Conservation (phyloP, 2,113 vertebrate genomes). For the Toxotes jaculatrix region DNA sequence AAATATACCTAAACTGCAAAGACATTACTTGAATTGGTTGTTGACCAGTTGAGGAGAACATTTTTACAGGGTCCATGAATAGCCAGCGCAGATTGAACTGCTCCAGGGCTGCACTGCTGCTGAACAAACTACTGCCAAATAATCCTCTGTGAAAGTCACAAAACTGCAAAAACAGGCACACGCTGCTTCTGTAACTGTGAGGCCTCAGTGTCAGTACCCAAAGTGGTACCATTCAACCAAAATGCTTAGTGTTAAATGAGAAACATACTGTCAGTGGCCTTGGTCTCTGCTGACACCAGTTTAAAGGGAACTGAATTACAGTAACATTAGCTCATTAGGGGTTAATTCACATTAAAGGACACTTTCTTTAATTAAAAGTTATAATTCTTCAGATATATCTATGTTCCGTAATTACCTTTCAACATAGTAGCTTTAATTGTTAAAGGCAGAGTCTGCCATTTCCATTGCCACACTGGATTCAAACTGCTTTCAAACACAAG, state of each 20-base stretch:
- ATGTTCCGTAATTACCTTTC: background rate
- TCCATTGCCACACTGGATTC: no score
- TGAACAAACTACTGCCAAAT: constrained; percentile 15
- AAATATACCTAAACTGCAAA: background rate
- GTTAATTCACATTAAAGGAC: background rate
- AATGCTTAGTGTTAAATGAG: background rate
- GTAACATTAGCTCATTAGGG: background rate
- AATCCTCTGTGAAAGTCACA: constrained; percentile 36
- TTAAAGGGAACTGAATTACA: background rate
- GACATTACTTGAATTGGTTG: background rate
- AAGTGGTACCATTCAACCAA: background rate
- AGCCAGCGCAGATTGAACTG: constrained; percentile 1
- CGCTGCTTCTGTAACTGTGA: constrained; percentile 7
- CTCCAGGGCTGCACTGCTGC: constrained; percentile 16
- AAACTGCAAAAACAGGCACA: constrained; percentile 47
- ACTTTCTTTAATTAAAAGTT: background rate
- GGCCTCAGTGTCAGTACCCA: background rate
- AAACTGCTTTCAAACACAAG: no score
- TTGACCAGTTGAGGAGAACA: constrained; percentile 2
- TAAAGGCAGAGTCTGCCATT: background rate
- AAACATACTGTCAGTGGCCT: constrained; percentile 9
- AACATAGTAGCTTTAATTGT: background rate
- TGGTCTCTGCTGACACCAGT: constrained; percentile 10
- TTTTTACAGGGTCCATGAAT: constrained; percentile 3
- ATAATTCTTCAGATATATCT: background rate